phyloP scores from a whole-genome alignment of 2,797 vertebrate genomes.

The Florisuga fusca region DNA sequence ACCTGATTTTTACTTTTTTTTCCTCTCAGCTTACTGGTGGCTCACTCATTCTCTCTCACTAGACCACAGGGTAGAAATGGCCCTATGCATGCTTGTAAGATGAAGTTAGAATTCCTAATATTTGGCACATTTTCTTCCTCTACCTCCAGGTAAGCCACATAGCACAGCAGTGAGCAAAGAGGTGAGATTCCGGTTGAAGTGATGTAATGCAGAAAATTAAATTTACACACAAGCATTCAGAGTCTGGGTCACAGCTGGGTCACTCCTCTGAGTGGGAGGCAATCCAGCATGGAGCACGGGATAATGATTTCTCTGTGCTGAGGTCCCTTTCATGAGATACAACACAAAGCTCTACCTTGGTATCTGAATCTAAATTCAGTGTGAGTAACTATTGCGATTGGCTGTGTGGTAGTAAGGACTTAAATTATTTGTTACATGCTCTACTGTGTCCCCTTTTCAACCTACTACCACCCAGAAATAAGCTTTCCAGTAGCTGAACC shows the following conservation, averaged over 20 bases:
- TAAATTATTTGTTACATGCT: neutral
- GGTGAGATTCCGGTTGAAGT: conserved; percentile 44
- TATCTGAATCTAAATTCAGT: conserved; percentile 50
- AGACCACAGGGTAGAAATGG: neutral
- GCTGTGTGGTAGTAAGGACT: neutral
- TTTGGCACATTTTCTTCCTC: neutral
- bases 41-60: neutral
- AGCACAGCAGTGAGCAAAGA: conserved; percentile 50
- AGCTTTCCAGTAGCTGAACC: neutral
- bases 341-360: conserved; percentile 19
- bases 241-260: conserved; percentile 64
- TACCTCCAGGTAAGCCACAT: conserved; percentile 39
- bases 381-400: neutral
- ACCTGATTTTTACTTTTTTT: neutral
- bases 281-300: conserved; percentile 53
- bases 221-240: conserved; percentile 53
- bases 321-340: conserved; percentile 43
- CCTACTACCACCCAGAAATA: conserved; percentile 13
- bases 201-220: conserved; percentile 66
- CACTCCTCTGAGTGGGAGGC: conserved; percentile 49
- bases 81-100: neutral
- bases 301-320: conserved; percentile 51
- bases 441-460: neutral
- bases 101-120: neutral
- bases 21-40: neutral